Evolutionary conservation across 2,888 invertebrate genomes (phyloP), one percentile per base, ranked within the genome.

Genomic region (Morpho helenor): DNA sequence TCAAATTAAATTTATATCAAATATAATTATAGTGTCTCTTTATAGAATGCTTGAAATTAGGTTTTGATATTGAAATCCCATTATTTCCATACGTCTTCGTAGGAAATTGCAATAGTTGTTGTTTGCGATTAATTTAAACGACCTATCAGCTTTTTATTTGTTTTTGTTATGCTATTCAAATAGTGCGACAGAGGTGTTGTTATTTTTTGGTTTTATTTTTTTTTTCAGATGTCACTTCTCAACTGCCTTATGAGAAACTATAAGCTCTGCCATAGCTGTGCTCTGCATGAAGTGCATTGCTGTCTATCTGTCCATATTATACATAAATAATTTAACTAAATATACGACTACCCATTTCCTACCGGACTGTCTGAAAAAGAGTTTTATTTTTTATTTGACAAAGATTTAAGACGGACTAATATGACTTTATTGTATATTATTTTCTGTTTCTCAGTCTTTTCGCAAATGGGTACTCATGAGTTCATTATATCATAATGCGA

Each of bases 181-280:
- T 46, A 41, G 22, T 8, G 41, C 54, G 42, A 54, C 8, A 54
- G 43, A 54, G 61, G 57, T 59, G 55, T 65, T 65, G 68, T 67
- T 74, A 73, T 72, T 73, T 74, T 84, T 81, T 79, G 74, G 74
- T 83, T 84, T 84, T 76, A 80, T 91, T 92, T 92, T 92, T 16
- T n/a, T 93, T 95, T 95, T 92, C 96, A 96, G 96, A 97, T 92
- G 96, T 96, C 91, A 96, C 94, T 92, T 94, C 96, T 91, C 94
- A 95, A 91, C 95, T 95, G 93, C 96, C 96, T 92, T 97, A 96
- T 91, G 96, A 96, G 93, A 96, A 96, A 93, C 95, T 97, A 92
- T 96, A 95, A 95, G 91, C 84, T 80, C 87, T 81, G 84, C 88
- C 88, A 87, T 87, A 84, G 82, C 82, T 80, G 84, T 84, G 80